Evolutionary conservation across 2,797 vertebrate species (phyloP), one percentile per base, ranked within the genome.

Genomic region (Holocentrus rufus): DNA sequence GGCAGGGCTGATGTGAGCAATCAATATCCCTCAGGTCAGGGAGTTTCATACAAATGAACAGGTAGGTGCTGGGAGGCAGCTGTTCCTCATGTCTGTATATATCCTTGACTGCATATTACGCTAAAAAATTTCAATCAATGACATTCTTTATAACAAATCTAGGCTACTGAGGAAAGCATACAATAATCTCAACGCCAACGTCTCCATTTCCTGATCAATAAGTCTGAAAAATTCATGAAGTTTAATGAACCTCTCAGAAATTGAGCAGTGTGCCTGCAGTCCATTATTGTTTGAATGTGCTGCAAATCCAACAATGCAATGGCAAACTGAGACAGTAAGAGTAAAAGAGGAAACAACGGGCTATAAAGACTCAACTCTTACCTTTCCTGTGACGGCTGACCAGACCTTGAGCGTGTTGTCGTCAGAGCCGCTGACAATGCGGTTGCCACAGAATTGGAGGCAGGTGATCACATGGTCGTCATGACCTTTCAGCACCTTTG

Each of bases 341-440:
- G 23, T 52, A 27, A 25, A 50, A 2, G 2, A 23, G 49, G 60
- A 50, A 30, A 56, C 22, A 54, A 49, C n/a, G 36, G 62, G 53
- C 59, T 1, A 15, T 34, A 56, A 34, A 44, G 56, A 42, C 34
- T 47, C 7, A 14, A 27, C 13, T 1, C 93, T 83, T 89, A 99
- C 98, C 96, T 99, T 99, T 92, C 98, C 98, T 1, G 97, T 99
- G 83, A 99, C 96, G 1, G 98, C 98, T 31, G 98, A 99, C 98
- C 98, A 99, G 77, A 99, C 98, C 92, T 99, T 99, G 15, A 99
- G 94, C 8, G 98, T 99, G 95, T 99, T 99, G 94, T 99, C 98
- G 3, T 99, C 98, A 0, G 98, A 99, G 75, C 98, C 98, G 53
- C 98, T 99, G 88, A 99, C 98, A 25, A 99, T 99, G 69, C 98